Evolutionary conservation across 2,113 vertebrate genomes (phyloP), one percentile per base, ranked within the genome.

Genomic region (Pelecanoides urinatrix): DNA sequence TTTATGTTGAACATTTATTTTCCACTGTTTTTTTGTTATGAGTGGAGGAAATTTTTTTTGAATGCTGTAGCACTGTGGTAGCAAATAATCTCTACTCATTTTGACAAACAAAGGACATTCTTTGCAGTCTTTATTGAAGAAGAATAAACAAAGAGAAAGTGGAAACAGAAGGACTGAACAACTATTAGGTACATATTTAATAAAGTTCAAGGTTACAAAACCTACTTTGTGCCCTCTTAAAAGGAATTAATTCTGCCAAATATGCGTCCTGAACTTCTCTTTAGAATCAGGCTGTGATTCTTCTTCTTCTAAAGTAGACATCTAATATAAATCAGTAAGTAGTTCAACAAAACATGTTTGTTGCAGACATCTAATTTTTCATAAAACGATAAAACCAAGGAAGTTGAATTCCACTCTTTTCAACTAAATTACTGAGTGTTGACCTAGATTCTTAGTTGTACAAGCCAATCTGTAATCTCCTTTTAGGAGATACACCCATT

Each of bases 371-470:
- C 40, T 95, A 81, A 87, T 95, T 95, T 90, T 58, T 95, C 81
- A 93, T 97, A 58, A 96, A 95, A 93, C 68, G 62, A 78, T 62
- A 82, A 95, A 95, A 91, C 85, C 94, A 91, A 81, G 9, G 61
- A 40, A 88, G 53, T 11, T 65, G 87, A 76, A 85, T 96, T 94
- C 70, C 30, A 85, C 21, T 25, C 40, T 92, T 95, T 96, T 88
- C 53, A 81, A 89, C 45, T 90, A 30, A 52, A 83, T 90, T 93
- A 90, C 86, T 85, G 29, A 84, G 79, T 81, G 36, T 68, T 94
- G 92, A 91, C 88, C 86, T 84, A 96, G 92, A 96, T 95, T 95
- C 72, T 94, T 93, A 81, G 40, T 71, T 81, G 73, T 92, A 91
- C 86, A 96, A 96, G 94, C 89, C 27, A 68, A 72, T 75, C 91